Base-by-base conservation (phyloP, 2,888 invertebrate species). In the Sarcophaga caerulescens region DNA sequence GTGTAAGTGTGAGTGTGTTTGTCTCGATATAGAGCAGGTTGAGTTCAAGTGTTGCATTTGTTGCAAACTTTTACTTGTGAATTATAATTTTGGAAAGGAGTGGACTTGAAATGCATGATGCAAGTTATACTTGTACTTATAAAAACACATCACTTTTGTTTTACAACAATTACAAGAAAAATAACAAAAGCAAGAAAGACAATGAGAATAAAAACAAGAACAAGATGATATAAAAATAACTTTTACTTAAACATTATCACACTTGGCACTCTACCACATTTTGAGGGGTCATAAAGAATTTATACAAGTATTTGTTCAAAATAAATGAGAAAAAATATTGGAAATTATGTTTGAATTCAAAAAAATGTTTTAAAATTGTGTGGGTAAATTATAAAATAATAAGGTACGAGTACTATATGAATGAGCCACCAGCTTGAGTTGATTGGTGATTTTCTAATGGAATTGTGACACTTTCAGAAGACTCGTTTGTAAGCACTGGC, bases 11-110 rank as follows among this genome's bases (percentile, higher is more conserved):
- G 25, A 35, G 35, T 35, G 35, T 35, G 8, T 35, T 35, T 35
- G 35, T 10, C 2, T 71, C 17, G n/a, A 25, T 23, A 59, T 25
- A 62, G 71, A 45, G 23, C 4, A 52, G n/a, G 76, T 76, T 68
- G 63, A 62, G 68, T 80, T 83, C 69, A 78, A 86, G 80, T 81
- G 85, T 65, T 83, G 65, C 69, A 86, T 83, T 83, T 78, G 70
- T 73, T 35, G 35, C 8, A 35, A 84, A 84, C 69, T 81, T 77
- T 77, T 77, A 79, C 52, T 70, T 84, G 44, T 10, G 65, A 66
- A 65, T 75, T 63, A 75, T 76, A 35, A 35, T 65, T 45, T 19
- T 35, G 60, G 23, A 44, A 47, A 65, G 3, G 84, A 69, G 73
- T 25, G 74, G 69, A 25, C 66, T 66, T 60, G 10, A 77, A 60